Evolutionary conservation across 2,797 vertebrate species (phyloP).

Genomic region (Myripristis jacobus): DNA sequence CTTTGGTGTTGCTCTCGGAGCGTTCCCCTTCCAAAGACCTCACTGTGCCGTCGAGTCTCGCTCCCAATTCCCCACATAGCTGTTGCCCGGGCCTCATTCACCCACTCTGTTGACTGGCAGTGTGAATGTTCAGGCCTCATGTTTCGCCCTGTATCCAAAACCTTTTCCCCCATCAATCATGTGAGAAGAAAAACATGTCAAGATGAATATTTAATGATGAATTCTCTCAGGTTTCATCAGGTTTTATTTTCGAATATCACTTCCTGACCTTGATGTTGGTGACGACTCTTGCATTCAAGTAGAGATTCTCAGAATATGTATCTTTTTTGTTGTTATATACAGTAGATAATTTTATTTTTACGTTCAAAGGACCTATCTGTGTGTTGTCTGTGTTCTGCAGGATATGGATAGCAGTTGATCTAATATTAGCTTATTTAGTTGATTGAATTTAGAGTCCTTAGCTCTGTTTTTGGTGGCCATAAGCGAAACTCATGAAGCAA

Average conservation of each 20-base stretch:
- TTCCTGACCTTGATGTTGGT: slow-evolving; percentile 40
- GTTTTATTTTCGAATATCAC: slow-evolving; percentile 40
- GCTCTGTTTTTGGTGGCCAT: too few relatives aligned
- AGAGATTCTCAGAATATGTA: too few relatives aligned
- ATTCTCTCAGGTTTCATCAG: slow-evolving; percentile 56
- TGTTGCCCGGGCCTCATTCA: slow-evolving; percentile 77
- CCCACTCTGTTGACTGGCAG: slow-evolving; percentile 70
- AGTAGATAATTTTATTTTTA: too few relatives aligned
- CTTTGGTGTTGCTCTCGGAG: slow-evolving; percentile 62
- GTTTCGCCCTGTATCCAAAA: slow-evolving; percentile 72
- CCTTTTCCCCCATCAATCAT: slow-evolving; percentile 79
- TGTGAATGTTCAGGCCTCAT: slow-evolving; percentile 74
- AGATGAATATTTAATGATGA: slow-evolving; percentile 67
- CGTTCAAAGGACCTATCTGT: too few relatives aligned
- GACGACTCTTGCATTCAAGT: slow-evolving; percentile 15
- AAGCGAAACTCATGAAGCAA: too few relatives aligned
- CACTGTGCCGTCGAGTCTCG: slow-evolving; percentile 53
- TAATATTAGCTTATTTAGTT: too few relatives aligned
- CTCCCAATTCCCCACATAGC: slow-evolving; percentile 64
- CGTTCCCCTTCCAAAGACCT: slow-evolving; percentile 60
- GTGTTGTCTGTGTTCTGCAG: too few relatives aligned
- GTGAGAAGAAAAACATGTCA: slow-evolving; percentile 81
- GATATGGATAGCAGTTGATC: too few relatives aligned
- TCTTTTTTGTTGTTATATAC: too few relatives aligned
- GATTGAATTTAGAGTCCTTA: too few relatives aligned